A percentile compares a stretch with the other conserved stretches of the same genome.
Conservation (phyloP, 1,140 invertebrate species). For the Heliothis subflexa region DNA sequence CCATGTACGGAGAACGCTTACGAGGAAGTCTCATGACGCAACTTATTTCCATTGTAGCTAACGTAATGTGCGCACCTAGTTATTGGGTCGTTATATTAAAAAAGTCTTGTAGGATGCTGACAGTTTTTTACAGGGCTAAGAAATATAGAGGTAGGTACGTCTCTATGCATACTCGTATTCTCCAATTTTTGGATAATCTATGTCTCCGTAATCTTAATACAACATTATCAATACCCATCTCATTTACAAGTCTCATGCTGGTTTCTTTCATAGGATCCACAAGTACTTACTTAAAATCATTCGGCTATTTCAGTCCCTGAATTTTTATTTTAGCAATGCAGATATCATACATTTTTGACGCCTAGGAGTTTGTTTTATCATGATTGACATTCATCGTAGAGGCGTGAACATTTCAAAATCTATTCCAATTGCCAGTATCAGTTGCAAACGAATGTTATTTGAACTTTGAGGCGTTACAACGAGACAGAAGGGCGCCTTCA, state of each 20-base stretch:
- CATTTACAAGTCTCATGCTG: too few species aligned
- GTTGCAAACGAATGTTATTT: slow-evolving; percentile 32
- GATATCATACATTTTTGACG: too few species aligned
- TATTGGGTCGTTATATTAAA: slow-evolving; percentile 54
- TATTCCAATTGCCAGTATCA: not conserved
- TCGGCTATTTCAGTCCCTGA: too few species aligned
- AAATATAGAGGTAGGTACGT: too few species aligned
- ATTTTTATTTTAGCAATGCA: too few species aligned
- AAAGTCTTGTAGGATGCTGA: slow-evolving; percentile 33
- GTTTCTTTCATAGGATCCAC: too few species aligned
- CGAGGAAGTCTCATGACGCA: slow-evolving; percentile 66
- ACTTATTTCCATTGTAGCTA: slow-evolving; percentile 71
- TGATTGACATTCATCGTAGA: not conserved
- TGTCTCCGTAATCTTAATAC: too few species aligned
- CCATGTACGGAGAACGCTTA: slow-evolving; percentile 71
- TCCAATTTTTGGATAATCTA: too few species aligned
- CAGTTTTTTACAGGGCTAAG: not conserved
- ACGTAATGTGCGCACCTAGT: slow-evolving; percentile 55
- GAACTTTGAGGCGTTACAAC: slow-evolving; percentile 32
- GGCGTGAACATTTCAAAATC: not conserved
- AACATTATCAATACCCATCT: too few species aligned
- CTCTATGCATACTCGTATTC: too few species aligned
- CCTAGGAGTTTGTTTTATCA: too few species aligned
- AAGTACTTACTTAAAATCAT: too few species aligned
- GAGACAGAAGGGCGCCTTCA: slow-evolving; percentile 53